Percentiles rank a stretch among this genome's conserved stretches.
Evolutionary conservation across 2,888 invertebrate species (phyloP).

Genomic region (Eupithecia exiguata): DNA sequence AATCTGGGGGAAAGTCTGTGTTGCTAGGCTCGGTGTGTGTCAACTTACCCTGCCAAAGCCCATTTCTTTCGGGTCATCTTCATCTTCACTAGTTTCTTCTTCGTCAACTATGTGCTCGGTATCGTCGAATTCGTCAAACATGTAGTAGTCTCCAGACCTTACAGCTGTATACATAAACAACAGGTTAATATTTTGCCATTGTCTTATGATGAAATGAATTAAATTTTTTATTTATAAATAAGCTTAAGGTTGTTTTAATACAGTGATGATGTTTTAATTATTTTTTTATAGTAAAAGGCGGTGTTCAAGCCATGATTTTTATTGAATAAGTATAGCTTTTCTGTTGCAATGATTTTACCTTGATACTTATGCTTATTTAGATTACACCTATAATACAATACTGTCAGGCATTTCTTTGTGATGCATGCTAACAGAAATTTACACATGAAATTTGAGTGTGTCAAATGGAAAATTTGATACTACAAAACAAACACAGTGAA

Average conservation of each 20-base stretch:
- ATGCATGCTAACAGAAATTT: slow-evolving; percentile 33
- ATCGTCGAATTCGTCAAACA: slow-evolving; percentile 97
- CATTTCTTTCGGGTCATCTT: slow-evolving; percentile 79
- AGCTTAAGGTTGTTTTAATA: slow-evolving; percentile 6
- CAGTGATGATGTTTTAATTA: slow-evolving; percentile 1
- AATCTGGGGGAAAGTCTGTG: slow-evolving; percentile 25
- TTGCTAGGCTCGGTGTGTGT: slow-evolving; percentile 31
- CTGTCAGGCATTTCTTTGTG: slow-evolving; percentile 32
- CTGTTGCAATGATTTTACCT: not conserved
- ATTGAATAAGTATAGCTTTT: not conserved
- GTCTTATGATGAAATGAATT: slow-evolving; percentile 38
- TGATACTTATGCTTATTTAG: slow-evolving; percentile 27
- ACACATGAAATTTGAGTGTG: slow-evolving; percentile 21
- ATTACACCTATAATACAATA: slow-evolving; percentile 48
- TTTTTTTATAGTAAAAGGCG: slow-evolving; percentile 8
- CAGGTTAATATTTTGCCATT: slow-evolving; percentile 18
- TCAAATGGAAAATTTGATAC: slow-evolving; percentile 1
- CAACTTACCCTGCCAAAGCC: slow-evolving; percentile 80
- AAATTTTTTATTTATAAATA: slow-evolving; percentile 3
- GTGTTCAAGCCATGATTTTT: slow-evolving; percentile 6
- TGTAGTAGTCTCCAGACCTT: slow-evolving; percentile 99
- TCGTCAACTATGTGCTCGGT: slow-evolving; percentile 88
- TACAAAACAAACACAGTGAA: slow-evolving; percentile 29
- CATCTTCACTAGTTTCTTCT: slow-evolving; percentile 84
- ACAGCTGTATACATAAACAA: slow-evolving; percentile 87